Base-by-base conservation (phyloP, 2,113 vertebrate species). In the Strix uralensis region DNA sequence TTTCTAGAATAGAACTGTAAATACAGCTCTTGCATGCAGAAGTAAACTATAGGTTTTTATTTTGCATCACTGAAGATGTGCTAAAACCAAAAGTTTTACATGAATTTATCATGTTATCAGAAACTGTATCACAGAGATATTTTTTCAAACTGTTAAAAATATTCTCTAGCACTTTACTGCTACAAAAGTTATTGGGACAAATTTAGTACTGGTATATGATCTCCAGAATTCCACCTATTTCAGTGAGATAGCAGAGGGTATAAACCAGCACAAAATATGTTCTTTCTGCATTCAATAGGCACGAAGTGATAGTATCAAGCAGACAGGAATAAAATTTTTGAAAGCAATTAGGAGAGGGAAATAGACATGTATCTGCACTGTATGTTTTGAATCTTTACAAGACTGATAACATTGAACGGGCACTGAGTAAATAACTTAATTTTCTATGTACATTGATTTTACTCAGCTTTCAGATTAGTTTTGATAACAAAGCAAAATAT, bases 391-490 rank as follows among this genome's bases (percentile, higher is more conserved):
- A 70, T 78, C 79, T 83, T 93, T 88, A 90, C 5, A 13, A 91
- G 82, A 67, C n/a, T 54, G 72, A 42, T 74, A 94, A 86, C 42
- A 78, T 3, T 78, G 63, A 94, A 90, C 0, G 13, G 94, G 38
- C 17, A 44, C 19, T 20, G 49, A 94, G 54, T 69, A 92, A 88
- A 70, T 82, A 0, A 90, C 87, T 95, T 90, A n/a, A 61, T 90
- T 94, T 94, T 91, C 79, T 79, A 52, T 51, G 20, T 66, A 65
- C 69, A 84, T 38, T 71, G 77, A 95, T 89, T 95, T 94, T 79
- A 94, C 18, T 91, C 80, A 84, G 57, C 42, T 81, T 91, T 90
- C 58, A 88, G 80, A 91, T 92, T 57, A 78, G 15, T 38, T 26
- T 34, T 89, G 73, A 84, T 84, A 94, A 86, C 80, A 89, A 63